Evolutionary conservation across 2,113 vertebrate species (phyloP), one percentile per base, ranked within the genome.

Genomic region (Gymnarchus niloticus): DNA sequence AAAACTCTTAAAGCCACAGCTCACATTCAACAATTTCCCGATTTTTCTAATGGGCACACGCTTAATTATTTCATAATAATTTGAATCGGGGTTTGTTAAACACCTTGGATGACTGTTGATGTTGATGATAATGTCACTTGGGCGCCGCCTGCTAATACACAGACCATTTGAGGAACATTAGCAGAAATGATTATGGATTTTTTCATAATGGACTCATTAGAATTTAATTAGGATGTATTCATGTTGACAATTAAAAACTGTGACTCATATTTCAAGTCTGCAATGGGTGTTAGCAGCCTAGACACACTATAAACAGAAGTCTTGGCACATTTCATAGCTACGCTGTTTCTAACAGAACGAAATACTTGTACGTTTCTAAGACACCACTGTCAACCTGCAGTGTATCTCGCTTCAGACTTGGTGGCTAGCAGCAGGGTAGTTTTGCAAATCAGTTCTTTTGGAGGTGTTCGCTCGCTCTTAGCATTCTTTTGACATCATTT

Each of bases 371-470:
- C 81, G 91, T 92, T 86, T 92, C 92, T 91, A 93, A 90, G 91
- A 91, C 90, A 88, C 92, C 93, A 93, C 91, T 92, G 92, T 91
- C 84, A 73, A 86, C 86, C 54, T 91, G 89, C 92, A 89, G 91
- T 52, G 49, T 88, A 90, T 84, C 89, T 84, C 90, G 88, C 89
- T 87, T 81, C 88, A 91, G 87, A 87, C 86, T n/a, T 52, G 7
- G 14, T 77, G 88, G 93, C 93, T 93, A 91, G 86, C 91, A 91
- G 92, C 89, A 86, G 1, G 33, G 85, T n/a, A 81, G 9, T 82
- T 85, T 90, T 87, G 83, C 86, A 10, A 37, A 84, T 23, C 0
- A 14, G 49, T 19, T 37, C 49, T 54, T 12, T 33, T 25, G 0
- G 33, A 3, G 41, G 49, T 2, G 23, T 49, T 3, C 23, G 21